A percentile compares a stretch with the other conserved stretches of the same genome.
Conservation (phyloP, 2,888 invertebrate genomes). For the Macrophya alboannulata region DNA sequence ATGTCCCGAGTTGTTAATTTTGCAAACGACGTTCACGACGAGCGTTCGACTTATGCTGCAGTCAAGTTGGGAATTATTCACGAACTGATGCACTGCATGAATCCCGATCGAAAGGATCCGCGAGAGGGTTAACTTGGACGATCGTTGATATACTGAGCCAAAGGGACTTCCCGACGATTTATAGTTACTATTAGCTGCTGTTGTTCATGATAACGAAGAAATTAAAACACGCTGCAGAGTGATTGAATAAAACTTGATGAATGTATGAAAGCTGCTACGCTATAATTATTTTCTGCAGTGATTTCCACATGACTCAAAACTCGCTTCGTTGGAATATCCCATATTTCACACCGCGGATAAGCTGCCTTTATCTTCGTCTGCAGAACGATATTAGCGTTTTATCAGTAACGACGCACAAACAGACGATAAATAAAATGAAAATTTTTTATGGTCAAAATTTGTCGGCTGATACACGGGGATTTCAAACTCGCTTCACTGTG, state of each 20-base stretch:
- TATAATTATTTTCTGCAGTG: conserved; percentile 7
- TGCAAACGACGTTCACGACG: too few species aligned
- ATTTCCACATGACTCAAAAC: conserved; percentile 1
- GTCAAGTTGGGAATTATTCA: too few species aligned
- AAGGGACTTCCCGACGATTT: background rate
- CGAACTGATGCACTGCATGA: background rate
- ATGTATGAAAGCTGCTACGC: too few species aligned
- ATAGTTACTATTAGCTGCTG: background rate
- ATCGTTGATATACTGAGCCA: background rate
- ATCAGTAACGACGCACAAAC: background rate
- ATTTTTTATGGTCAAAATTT: background rate
- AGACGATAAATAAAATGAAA: background rate
- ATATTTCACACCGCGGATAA: background rate
- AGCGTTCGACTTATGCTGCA: too few species aligned
- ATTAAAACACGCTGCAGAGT: too few species aligned
- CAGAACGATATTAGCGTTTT: too few species aligned
- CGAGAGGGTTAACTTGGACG: background rate
- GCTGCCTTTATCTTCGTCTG: background rate
- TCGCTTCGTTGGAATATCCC: background rate
- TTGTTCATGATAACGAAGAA: background rate
- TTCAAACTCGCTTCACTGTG: background rate
- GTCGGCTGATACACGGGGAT: background rate
- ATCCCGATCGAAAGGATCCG: background rate
- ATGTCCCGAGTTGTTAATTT: too few species aligned
- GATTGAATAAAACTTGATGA: too few species aligned